phyloP scores from a whole-genome alignment of 2,113 vertebrate species.

The Hydropotes inermis region DNA sequence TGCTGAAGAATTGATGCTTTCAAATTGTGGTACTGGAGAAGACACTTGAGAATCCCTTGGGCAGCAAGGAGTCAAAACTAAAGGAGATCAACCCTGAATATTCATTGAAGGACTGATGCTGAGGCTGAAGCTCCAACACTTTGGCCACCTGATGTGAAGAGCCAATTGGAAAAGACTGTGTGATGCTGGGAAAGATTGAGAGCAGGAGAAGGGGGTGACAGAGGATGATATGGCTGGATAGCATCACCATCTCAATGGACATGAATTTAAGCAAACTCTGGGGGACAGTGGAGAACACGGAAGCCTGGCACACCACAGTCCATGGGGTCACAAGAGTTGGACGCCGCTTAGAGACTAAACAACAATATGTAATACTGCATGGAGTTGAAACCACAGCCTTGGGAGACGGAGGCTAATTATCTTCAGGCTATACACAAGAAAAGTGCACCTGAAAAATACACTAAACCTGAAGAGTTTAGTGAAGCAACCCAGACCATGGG shows the following conservation, averaged over 20 bases:
- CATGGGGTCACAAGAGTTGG: not conserved
- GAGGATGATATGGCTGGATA: not conserved
- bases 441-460: no score
- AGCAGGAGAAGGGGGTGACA: not conserved
- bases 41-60: not conserved
- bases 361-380: not conserved
- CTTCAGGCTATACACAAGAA: not conserved
- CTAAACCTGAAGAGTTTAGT: no score
- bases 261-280: not conserved
- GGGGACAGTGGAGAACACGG: not conserved
- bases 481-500: not conserved
- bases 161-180: not conserved
- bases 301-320: not conserved
- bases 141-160: not conserved
- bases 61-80: not conserved
- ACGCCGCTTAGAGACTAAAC: not conserved
- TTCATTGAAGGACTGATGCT: not conserved
- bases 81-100: not conserved
- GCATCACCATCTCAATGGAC: not conserved
- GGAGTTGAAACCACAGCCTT: not conserved
- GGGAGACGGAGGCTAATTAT: not conserved
- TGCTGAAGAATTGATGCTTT: not conserved
- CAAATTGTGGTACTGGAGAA: not conserved
- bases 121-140: not conserved
- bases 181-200: not conserved